Conservation (phyloP, 2,797 vertebrate species). For the Polyboroides typus region DNA sequence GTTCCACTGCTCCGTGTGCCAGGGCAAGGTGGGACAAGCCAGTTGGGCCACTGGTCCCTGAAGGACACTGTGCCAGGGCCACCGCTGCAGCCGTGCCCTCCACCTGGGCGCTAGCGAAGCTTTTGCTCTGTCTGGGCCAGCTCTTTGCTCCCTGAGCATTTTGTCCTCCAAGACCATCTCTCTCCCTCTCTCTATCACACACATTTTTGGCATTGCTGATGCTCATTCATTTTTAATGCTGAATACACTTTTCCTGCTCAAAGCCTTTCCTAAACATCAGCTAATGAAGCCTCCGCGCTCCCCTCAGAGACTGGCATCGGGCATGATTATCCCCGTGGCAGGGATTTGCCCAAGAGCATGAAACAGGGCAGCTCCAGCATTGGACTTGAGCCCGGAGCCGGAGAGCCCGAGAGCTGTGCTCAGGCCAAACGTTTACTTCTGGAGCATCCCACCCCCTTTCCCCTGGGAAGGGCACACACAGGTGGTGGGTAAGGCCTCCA, state of each 20-base stretch:
- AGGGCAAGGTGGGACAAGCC: not conserved
- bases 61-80: not conserved
- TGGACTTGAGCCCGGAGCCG: not conserved
- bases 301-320: fast-evolving
- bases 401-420: not conserved
- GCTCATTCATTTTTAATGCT: constrained; percentile 5
- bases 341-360: not conserved
- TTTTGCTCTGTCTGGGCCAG: not conserved
- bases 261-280: not conserved
- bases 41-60: not conserved
- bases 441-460: not conserved
- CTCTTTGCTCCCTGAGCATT: not conserved
- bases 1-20: not conserved
- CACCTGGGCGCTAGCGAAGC: not conserved
- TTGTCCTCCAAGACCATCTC: not conserved
- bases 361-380: not conserved
- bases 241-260: not conserved
- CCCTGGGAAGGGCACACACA: not conserved
- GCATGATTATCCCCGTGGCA: not conserved
- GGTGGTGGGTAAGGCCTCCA: not conserved
- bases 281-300: not conserved
- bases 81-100: not conserved
- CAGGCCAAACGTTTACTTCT: not conserved
- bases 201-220: constrained; percentile 25
- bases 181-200: not conserved